phyloP scores from a whole-genome alignment of 1,140 invertebrate genomes.

The Papilio machaon region DNA sequence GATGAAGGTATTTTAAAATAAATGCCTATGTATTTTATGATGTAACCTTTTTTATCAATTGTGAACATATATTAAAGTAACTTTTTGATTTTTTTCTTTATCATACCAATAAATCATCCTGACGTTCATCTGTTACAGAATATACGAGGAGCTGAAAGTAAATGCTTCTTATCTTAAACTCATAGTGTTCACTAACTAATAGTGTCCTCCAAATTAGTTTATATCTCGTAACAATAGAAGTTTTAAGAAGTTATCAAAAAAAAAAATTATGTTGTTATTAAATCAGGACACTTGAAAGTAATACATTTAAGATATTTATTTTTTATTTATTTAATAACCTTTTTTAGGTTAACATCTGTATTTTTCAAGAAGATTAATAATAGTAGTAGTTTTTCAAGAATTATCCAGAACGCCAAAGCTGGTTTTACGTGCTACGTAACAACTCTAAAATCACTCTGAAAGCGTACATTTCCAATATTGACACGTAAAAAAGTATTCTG shows the following conservation, averaged over 20 bases:
- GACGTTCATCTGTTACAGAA: not conserved
- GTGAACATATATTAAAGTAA: not conserved
- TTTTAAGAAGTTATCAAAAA: not conserved
- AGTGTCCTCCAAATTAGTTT: constrained; percentile 41
- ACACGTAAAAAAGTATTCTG: no score
- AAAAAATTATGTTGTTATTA: not conserved
- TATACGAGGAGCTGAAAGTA: constrained; percentile 41
- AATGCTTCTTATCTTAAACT: constrained; percentile 52
- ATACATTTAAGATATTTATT: no score
- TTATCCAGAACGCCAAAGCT: no score
- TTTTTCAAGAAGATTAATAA: no score
- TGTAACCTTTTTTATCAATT: not conserved
- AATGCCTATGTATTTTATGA: not conserved
- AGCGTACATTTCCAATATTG: no score
- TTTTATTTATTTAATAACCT: no score
- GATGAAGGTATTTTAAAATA: no score
- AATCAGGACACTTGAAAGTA: no score
- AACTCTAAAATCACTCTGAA: no score
- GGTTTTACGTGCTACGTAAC: no score
- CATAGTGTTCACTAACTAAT: constrained; percentile 51
- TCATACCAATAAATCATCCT: not conserved
- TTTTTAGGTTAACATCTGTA: no score
- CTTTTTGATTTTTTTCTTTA: not conserved
- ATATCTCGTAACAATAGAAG: not conserved
- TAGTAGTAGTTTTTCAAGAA: no score